Evolutionary conservation across 2,113 vertebrate species (phyloP).

Genomic region (Proterorhinus semilunaris): DNA sequence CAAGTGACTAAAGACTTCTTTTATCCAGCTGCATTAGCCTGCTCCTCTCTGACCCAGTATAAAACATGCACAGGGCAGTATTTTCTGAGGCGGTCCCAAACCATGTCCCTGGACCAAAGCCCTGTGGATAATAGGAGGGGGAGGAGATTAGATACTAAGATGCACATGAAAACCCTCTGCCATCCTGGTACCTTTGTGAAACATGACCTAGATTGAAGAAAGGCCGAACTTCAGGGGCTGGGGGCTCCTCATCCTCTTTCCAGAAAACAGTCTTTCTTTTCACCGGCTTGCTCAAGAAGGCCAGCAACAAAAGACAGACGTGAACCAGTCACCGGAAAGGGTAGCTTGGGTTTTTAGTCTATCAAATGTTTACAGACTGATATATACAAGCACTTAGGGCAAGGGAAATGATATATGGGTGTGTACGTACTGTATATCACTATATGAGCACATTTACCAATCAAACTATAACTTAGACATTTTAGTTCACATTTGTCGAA

Average conservation of each 20-base stretch:
- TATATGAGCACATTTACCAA: too few species aligned
- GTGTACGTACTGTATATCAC: too few species aligned
- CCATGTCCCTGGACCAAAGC: conserved; percentile 1
- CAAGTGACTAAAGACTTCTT: conserved; percentile 51
- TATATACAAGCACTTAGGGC: not conserved
- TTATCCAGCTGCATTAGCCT: conserved; percentile 50
- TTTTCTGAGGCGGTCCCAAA: conserved; percentile 60
- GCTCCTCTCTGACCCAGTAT: conserved; percentile 50
- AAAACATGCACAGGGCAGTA: conserved; percentile 51
- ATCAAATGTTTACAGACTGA: not conserved
- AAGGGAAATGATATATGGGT: too few species aligned
- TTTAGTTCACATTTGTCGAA: too few species aligned
- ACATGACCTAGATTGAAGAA: conserved; percentile 68
- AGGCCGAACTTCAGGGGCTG: conserved; percentile 51
- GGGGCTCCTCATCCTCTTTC: conserved; percentile 36
- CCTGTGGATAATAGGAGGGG: conserved; percentile 28
- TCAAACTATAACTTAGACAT: too few species aligned
- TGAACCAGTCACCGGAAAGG: conserved; percentile 19
- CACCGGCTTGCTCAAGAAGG: conserved; percentile 36
- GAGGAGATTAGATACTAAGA: conserved; percentile 50
- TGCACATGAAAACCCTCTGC: conserved; percentile 44
- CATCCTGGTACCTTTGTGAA: conserved; percentile 54
- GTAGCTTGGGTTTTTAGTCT: conserved; percentile 9
- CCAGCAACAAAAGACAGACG: conserved; percentile 16
- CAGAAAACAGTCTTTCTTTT: conserved; percentile 49